Percentiles rank a stretch among this genome's conserved stretches.
Conservation (phyloP, 2,113 vertebrate genomes). For the Mustela nigripes region DNA sequence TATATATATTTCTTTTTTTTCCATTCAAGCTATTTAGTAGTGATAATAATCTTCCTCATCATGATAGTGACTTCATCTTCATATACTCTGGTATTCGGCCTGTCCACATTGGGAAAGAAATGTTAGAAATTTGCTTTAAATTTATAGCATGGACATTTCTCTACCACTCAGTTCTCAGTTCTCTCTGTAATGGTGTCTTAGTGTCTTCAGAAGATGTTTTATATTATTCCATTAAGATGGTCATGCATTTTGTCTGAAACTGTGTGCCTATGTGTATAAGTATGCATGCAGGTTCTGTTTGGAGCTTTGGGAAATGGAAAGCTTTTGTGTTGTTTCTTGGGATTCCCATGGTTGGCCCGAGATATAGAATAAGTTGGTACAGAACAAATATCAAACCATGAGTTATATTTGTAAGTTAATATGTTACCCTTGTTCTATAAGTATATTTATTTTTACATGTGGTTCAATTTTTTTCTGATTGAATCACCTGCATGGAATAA, state of each 20-base stretch:
- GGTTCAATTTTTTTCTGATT: not conserved
- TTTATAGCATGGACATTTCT: not conserved
- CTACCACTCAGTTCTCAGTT: not conserved
- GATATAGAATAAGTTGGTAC: not conserved
- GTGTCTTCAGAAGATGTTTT: not conserved
- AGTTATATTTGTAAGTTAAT: conserved; percentile 16
- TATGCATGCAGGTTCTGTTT: not conserved
- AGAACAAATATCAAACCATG: conserved; percentile 28
- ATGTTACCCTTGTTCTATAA: conserved; percentile 35
- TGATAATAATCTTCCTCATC: not conserved
- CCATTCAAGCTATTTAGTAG: not conserved
- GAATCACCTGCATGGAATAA: not conserved
- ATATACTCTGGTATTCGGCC: not conserved
- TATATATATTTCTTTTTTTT: not conserved
- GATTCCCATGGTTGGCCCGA: not conserved
- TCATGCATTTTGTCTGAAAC: not conserved
- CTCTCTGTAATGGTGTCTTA: not conserved
- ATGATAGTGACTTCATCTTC: not conserved
- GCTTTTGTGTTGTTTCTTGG: not conserved
- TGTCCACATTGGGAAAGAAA: not conserved
- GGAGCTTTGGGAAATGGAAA: not conserved
- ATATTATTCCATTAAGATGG: not conserved
- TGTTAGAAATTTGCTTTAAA: not conserved
- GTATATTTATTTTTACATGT: not conserved
- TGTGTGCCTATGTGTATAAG: not conserved